Conservation (phyloP, 2,797 vertebrate species). For the Onychomys arenicola region DNA sequence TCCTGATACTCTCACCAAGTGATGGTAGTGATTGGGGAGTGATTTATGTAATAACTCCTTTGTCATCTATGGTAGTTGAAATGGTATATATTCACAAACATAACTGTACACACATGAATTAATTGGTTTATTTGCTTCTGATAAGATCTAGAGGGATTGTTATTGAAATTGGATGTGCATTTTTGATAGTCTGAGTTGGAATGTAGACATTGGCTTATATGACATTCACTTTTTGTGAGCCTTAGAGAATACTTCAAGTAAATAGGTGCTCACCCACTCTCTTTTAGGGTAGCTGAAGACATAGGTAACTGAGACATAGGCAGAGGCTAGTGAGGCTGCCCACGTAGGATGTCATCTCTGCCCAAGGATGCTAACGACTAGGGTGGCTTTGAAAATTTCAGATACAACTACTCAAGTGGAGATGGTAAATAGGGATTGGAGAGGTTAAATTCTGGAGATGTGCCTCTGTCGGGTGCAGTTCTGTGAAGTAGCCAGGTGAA, state of each 20-base stretch:
- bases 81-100: background rate
- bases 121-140: background rate
- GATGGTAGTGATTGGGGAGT: background rate
- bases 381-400: background rate
- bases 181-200: slow-evolving; percentile 15
- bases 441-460: background rate
- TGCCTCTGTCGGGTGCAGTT: background rate
- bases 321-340: background rate
- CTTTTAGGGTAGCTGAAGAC: background rate
- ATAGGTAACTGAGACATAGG: background rate
- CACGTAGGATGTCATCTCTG: background rate
- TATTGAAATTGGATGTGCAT: background rate
- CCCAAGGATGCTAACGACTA: rapidly evolving
- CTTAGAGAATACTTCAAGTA: background rate
- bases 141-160: background rate
- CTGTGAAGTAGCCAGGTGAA: background rate
- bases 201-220: background rate
- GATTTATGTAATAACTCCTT: background rate
- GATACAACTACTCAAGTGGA: background rate
- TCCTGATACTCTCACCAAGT: background rate
- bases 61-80: background rate
- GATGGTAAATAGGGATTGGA: background rate
- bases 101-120: background rate
- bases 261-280: background rate
- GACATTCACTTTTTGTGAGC: background rate